These are phyloP conservation scores for Diplolepis rosae DNA, from an alignment of 2,888 invertebrate species.

Conservation along the genomic window DNA sequence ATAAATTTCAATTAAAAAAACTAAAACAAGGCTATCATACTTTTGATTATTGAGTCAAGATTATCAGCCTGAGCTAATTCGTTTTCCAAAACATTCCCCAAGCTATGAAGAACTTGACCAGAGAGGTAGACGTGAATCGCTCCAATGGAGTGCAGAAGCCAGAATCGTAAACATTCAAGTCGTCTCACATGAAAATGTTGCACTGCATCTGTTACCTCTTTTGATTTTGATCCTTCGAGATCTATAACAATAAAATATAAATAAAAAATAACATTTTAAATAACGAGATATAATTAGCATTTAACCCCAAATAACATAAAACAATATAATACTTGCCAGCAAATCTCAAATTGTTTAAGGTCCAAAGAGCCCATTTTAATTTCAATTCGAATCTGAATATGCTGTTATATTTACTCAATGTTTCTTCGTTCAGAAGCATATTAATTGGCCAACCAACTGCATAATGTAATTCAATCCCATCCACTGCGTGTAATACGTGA, in stretches of 20 bases:
- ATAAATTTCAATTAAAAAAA: background rate
- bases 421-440: slow-evolving; percentile 66
- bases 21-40: slow-evolving; percentile 44
- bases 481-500: slow-evolving; percentile 65
- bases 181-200: slow-evolving; percentile 70
- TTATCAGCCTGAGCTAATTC: slow-evolving; percentile 63
- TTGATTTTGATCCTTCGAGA: slow-evolving; percentile 57
- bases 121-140: slow-evolving; percentile 76
- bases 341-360: slow-evolving; percentile 75
- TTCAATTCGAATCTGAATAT: slow-evolving; percentile 76
- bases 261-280: background rate
- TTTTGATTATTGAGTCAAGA: slow-evolving; percentile 66
- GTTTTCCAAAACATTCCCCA: slow-evolving; percentile 66
- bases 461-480: slow-evolving; percentile 66
- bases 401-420: slow-evolving; percentile 68
- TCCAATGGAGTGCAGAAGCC: slow-evolving; percentile 76
- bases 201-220: slow-evolving; percentile 53
- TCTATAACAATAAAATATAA: slow-evolving; percentile 59
- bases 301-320: background rate
- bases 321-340: slow-evolving; percentile 60
- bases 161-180: slow-evolving; percentile 75
- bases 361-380: slow-evolving; percentile 76
- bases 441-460: slow-evolving; percentile 72
- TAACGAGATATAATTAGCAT: no score
- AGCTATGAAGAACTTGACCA: slow-evolving; percentile 74